phyloP scores from a whole-genome alignment of 2,113 vertebrate genomes.

The Cairina moschata region DNA sequence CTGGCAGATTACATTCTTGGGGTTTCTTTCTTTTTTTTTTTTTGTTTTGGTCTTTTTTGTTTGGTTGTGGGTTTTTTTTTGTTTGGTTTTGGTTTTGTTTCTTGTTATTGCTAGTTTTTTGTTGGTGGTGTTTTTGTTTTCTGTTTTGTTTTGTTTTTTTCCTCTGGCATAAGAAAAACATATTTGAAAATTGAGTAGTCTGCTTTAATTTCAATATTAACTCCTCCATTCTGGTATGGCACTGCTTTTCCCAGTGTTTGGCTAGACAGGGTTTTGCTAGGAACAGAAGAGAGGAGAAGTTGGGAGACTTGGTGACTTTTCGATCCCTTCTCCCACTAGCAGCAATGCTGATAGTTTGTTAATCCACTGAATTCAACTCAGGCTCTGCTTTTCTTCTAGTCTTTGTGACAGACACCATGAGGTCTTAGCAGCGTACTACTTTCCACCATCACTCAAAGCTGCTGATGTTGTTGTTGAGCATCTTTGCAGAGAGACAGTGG shows the following conservation, averaged over 20 bases:
- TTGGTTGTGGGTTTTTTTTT: neutral
- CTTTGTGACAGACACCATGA: rapidly evolving
- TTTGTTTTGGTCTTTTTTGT: neutral
- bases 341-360: rapidly evolving
- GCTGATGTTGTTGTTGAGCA: neutral
- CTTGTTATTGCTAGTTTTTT: neutral
- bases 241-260: neutral
- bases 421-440: neutral
- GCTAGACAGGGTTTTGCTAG: neutral
- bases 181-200: neutral
- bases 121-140: neutral
- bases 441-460: neutral
- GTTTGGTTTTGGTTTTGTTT: too few species aligned
- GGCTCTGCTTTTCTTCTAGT: neutral
- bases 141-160: neutral
- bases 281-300: neutral
- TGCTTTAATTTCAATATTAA: neutral
- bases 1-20: neutral
- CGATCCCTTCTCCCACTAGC: neutral
- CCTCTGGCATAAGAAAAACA: neutral
- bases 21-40: neutral
- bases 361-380: rapidly evolving
- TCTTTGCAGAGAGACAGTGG: neutral
- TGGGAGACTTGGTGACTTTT: neutral
- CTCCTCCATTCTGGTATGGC: neutral